These are phyloP conservation scores for Oryzias javanicus DNA, from an alignment of 2,113 vertebrate species.

Conservation along the genomic window DNA sequence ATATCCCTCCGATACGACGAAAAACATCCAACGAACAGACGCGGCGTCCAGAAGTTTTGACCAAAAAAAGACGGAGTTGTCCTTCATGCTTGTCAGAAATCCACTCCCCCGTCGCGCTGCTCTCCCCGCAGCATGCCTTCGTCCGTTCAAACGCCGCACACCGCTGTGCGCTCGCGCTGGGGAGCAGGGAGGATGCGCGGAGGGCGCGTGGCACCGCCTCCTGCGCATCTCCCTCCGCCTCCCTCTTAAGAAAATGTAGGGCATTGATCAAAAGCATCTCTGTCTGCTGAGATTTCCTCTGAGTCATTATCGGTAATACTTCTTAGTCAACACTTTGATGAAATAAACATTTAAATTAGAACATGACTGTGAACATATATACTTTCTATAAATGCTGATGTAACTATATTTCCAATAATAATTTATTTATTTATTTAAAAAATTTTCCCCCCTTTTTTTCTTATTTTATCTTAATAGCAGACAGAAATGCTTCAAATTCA, in stretches of 20 bases:
- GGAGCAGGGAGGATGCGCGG: conserved; percentile 47
- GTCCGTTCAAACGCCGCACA: conserved; percentile 42
- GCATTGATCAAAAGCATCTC: conserved; percentile 27
- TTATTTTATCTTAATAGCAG: neutral
- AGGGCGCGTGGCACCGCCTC: conserved; percentile 57
- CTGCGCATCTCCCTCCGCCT: conserved; percentile 55
- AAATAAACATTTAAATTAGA: neutral
- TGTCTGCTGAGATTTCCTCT: neutral
- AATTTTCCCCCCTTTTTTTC: neutral
- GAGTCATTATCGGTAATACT: neutral
- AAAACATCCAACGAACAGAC: conserved; percentile 19
- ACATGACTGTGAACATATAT: neutral
- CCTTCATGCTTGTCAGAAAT: conserved; percentile 6
- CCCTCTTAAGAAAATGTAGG: conserved; percentile 51
- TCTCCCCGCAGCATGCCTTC: neutral
- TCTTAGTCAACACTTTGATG: conserved; percentile 5
- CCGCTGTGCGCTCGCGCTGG: conserved; percentile 6
- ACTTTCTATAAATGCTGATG: no score
- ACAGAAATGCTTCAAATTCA: neutral
- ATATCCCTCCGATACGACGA: conserved; percentile 12
- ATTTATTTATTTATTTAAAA: no score
- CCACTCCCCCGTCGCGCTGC: neutral
- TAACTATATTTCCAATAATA: no score
- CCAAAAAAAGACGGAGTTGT: conserved; percentile 1
- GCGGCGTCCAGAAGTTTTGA: conserved; percentile 12